A percentile compares a stretch with the other conserved stretches of the same genome.
These are phyloP conservation scores for Sebastes wilsoni DNA, from an alignment of 2,797 vertebrate species.

Conservation along the genomic window DNA sequence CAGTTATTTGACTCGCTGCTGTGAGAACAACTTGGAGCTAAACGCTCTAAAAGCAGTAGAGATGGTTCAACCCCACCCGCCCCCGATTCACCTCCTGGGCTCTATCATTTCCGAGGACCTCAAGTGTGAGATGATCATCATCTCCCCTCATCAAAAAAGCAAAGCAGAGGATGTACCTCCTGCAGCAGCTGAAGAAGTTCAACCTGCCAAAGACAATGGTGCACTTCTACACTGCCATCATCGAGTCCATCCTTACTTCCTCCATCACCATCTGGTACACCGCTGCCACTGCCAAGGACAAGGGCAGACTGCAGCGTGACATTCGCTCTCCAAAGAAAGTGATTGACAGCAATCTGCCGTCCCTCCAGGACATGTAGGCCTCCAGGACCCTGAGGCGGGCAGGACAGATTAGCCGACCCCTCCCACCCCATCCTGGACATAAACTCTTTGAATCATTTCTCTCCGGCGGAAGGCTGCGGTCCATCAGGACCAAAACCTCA, in stretches of 20 bases:
- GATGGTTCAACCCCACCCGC: not conserved
- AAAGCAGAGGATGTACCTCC: not conserved
- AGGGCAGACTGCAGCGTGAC: not conserved
- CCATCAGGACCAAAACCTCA: not conserved
- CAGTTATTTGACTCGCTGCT: not conserved
- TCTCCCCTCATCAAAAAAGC: not conserved
- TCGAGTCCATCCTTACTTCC: not conserved
- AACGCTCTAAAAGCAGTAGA: not conserved
- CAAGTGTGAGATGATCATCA: not conserved
- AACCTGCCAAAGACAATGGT: not conserved
- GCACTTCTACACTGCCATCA: not conserved
- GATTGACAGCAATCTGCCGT: not conserved
- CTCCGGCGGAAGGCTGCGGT: not conserved
- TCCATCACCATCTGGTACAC: not conserved
- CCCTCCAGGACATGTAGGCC: not conserved
- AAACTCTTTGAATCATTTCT: not conserved
- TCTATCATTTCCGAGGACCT: not conserved
- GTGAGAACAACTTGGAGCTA: not conserved
- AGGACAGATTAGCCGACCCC: not conserved
- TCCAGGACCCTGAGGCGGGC: too few relatives aligned
- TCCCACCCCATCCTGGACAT: not conserved
- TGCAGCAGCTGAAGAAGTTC: not conserved
- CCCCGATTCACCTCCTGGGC: not conserved
- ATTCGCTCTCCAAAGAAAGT: not conserved
- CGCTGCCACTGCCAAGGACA: not conserved